Conservation (phyloP, 2,888 invertebrate genomes). For the Lathronympha strigana region DNA sequence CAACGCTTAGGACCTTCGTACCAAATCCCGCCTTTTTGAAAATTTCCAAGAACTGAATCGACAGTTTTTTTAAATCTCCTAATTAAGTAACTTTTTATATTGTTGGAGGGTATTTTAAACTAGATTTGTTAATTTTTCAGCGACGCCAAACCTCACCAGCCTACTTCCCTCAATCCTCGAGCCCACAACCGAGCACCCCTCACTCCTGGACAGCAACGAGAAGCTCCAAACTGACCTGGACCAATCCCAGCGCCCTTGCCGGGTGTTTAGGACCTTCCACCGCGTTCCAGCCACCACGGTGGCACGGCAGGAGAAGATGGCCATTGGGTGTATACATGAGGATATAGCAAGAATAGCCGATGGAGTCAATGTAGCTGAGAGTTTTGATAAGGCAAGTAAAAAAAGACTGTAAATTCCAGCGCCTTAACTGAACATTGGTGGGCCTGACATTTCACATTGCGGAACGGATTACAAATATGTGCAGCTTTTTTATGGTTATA, state of each 20-base stretch:
- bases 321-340: slow-evolving; percentile 56
- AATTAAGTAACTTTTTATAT: too few species aligned
- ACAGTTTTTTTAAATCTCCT: too few species aligned
- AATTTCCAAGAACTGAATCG: too few species aligned
- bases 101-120: background rate
- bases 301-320: slow-evolving; percentile 46
- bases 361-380: slow-evolving; percentile 48
- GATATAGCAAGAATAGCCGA: slow-evolving; percentile 60
- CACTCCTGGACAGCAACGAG: slow-evolving; percentile 67
- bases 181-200: slow-evolving; percentile 54
- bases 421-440: too few species aligned
- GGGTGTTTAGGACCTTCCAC: slow-evolving; percentile 67
- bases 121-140: slow-evolving; percentile 54
- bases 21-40: too few species aligned
- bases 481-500: too few species aligned
- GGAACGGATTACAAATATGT: too few species aligned
- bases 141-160: slow-evolving; percentile 49
- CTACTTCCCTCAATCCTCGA: slow-evolving; percentile 63
- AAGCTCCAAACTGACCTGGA: slow-evolving; percentile 63
- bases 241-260: slow-evolving; percentile 58
- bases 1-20: too few species aligned
- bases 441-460: too few species aligned
- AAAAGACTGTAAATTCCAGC: too few species aligned
- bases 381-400: slow-evolving; percentile 62
- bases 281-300: slow-evolving; percentile 55